Evolutionary conservation across 2,113 vertebrate species (phyloP).

Genomic region (Pelusios castaneus): DNA sequence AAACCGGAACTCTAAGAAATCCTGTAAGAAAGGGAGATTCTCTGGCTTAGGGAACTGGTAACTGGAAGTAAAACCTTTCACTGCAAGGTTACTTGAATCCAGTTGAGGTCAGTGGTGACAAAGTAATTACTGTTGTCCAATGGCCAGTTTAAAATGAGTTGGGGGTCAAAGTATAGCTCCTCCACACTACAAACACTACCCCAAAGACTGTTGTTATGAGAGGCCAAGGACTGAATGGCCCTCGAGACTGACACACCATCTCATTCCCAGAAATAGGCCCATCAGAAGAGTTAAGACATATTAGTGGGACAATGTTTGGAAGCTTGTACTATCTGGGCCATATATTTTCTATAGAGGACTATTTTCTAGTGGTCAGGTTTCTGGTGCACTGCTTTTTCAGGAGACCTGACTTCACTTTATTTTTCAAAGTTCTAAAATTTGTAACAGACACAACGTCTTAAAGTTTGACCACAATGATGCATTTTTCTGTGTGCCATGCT

Average conservation of each 20-base stretch:
- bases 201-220: neutral
- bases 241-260: neutral
- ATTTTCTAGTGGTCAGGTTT: neutral
- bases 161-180: neutral
- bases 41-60: neutral
- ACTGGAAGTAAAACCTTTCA: neutral
- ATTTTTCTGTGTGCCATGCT: neutral
- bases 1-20: neutral
- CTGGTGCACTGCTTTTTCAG: neutral
- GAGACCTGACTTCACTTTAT: neutral
- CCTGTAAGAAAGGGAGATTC: neutral
- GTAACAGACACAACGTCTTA: neutral
- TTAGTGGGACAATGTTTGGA: too few relatives aligned
- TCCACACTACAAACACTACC: neutral
- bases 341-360: neutral
- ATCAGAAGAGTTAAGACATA: neutral
- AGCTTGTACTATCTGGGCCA: neutral
- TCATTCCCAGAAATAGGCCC: neutral
- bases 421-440: neutral
- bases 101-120: neutral
- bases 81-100: neutral
- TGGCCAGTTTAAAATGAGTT: neutral
- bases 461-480: neutral
- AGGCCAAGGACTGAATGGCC: neutral
- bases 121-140: neutral